Evolutionary conservation across 2,888 invertebrate species (phyloP).

Genomic region (Phyto melanocephala): DNA sequence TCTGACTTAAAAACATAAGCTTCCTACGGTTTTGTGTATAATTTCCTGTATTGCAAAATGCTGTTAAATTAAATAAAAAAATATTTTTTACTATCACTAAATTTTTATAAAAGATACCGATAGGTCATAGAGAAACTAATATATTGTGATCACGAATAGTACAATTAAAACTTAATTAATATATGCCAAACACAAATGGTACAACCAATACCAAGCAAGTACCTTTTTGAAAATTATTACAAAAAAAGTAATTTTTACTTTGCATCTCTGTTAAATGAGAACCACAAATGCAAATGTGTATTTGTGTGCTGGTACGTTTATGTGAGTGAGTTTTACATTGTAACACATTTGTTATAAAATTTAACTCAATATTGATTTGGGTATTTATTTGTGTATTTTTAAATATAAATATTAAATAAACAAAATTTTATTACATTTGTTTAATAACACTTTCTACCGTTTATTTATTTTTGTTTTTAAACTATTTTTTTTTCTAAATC

Average conservation of each 20-base stretch:
- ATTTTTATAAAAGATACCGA: too few relatives aligned
- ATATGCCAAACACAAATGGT: too few relatives aligned
- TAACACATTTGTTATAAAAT: slow-evolving; percentile 37
- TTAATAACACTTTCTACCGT: neutral
- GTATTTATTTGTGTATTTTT: slow-evolving; percentile 1
- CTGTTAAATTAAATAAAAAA: too few relatives aligned
- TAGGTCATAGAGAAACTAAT: too few relatives aligned
- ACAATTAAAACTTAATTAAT: neutral
- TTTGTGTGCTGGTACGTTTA: neutral
- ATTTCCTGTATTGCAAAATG: too few relatives aligned
- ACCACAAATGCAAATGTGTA: slow-evolving; percentile 45
- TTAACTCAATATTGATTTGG: slow-evolving; percentile 53
- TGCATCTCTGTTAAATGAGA: slow-evolving; percentile 7
- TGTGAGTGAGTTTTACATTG: neutral
- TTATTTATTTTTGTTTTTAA: neutral
- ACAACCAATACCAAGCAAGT: too few relatives aligned
- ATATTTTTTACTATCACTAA: too few relatives aligned
- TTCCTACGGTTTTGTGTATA: too few relatives aligned
- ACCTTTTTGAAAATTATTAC: too few relatives aligned
- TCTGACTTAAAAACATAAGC: too few relatives aligned
- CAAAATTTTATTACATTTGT: neutral
- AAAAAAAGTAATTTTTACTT: neutral
- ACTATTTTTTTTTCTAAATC: neutral
- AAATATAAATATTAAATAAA: neutral
- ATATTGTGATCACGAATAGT: neutral